A percentile compares a stretch with the other conserved stretches of the same genome.
Evolutionary conservation across 2,888 invertebrate genomes (phyloP).

Genomic region (Monoplex corrugatus): DNA sequence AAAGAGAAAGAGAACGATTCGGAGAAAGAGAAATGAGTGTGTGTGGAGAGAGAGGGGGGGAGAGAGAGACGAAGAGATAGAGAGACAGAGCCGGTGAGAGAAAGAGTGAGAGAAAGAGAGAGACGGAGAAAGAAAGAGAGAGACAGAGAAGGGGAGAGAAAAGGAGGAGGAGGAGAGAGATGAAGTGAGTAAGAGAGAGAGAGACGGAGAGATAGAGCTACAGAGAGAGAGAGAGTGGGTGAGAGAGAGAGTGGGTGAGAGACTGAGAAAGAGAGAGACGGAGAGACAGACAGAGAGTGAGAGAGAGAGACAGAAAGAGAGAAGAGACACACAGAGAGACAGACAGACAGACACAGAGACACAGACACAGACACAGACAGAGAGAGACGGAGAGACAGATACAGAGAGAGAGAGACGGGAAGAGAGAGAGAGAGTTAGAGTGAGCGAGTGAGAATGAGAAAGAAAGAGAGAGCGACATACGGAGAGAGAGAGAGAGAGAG

Average conservation of each 20-base stretch:
- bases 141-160: not conserved
- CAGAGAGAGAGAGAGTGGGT: constrained; percentile 4
- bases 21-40: too few relatives aligned
- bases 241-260: not conserved
- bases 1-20: not conserved
- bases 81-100: not conserved
- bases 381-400: not conserved
- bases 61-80: not conserved
- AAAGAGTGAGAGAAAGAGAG: constrained; percentile 1
- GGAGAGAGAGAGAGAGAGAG: constrained; percentile 31
- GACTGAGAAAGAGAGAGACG: not conserved
- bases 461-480: not conserved
- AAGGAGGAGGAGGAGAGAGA: not conserved
- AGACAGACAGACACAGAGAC: constrained; percentile 29
- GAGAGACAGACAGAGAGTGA: too few relatives aligned
- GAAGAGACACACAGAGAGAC: not conserved
- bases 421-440: not conserved
- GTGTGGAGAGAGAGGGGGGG: too few relatives aligned
- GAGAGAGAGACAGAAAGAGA: not conserved
- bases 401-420: not conserved
- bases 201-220: constrained; percentile 29
- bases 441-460: not conserved
- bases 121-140: not conserved
- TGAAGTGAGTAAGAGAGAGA: not conserved
- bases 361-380: constrained; percentile 33